Evolutionary conservation across 2,888 invertebrate species (phyloP).

Genomic region (Noctuana brunneofusca): DNA sequence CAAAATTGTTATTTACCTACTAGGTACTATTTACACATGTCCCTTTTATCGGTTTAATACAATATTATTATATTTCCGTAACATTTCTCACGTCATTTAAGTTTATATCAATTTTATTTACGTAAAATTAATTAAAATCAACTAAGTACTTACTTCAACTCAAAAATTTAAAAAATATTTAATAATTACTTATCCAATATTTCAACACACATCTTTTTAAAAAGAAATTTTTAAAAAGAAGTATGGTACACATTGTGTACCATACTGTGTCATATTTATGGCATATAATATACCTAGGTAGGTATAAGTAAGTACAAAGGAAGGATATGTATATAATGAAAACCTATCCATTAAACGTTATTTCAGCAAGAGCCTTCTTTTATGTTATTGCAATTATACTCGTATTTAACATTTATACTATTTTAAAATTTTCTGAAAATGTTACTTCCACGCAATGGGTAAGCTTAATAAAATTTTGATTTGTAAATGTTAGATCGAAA

Average conservation of each 20-base stretch:
- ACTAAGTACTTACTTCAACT: too few relatives aligned
- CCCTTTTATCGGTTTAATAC: not conserved
- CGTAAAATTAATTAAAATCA: too few relatives aligned
- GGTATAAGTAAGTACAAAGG: not conserved
- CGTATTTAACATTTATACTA: too few relatives aligned
- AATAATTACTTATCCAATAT: too few relatives aligned
- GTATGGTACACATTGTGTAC: too few relatives aligned
- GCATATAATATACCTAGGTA: not conserved
- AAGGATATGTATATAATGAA: conserved; percentile 1
- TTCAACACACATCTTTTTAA: too few relatives aligned
- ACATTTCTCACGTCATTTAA: not conserved
- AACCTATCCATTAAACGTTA: not conserved
- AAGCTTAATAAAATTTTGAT: not conserved
- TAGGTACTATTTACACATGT: conserved; percentile 46
- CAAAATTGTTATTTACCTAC: too few relatives aligned
- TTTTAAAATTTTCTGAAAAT: not conserved
- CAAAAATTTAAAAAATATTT: too few relatives aligned
- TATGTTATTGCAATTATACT: too few relatives aligned
- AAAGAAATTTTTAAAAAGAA: too few relatives aligned
- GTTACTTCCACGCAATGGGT: not conserved
- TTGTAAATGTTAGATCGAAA: not conserved
- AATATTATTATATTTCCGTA: conserved; percentile 4
- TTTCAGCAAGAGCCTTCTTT: not conserved
- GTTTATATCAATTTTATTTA: not conserved
- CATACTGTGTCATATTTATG: too few relatives aligned